Evolutionary conservation across 2,797 vertebrate genomes (phyloP), one percentile per base, ranked within the genome.

Genomic region (Naso thynnoides): DNA sequence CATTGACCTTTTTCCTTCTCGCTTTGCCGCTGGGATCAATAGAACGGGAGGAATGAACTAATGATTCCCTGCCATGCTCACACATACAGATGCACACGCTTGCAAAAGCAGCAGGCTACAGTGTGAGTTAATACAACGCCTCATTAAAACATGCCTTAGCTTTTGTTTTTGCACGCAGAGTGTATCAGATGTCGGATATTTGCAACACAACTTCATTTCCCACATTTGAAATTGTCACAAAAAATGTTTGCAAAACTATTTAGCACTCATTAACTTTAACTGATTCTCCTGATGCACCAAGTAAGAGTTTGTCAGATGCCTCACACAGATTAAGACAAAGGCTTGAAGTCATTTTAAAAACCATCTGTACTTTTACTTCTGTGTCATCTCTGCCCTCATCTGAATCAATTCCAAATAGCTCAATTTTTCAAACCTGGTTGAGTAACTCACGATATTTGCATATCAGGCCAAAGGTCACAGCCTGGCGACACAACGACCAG

Each of bases 401-500:
- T 59, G 2, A 78, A 62, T 69, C 57, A 19, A 58, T 47, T 41
- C n/a, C 21, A 52, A 61, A 81, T 23, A 52, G 33, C 8, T 16
- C 50, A 52, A 73, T 53, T 72, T 36, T 24, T 27, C 18, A 75
- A 81, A 15, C 15, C 36, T 19, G 48, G 21, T 24, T 70, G 77
- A 87, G 79, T n/a, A n/a, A n/a, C n/a, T 82, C 85, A 86, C 41
- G 16, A 24, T 55, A 64, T 74, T 66, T 82, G 45, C 76, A 73
- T 82, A 82, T 71, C 29, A 54, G 85, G 84, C 65, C 79, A 86
- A 87, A 88, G 87, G 89, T 89, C 79, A 65, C 47, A 71, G 76
- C 54, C 78, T 87, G 89, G 89, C 80, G 86, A 86, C 86, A 89
- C 69, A 13, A 18, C 13, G 72, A 41, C 83, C 88, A 85, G 86